Evolutionary conservation across 2,113 vertebrate species (phyloP).

Genomic region (Laterallus jamaicensis): DNA sequence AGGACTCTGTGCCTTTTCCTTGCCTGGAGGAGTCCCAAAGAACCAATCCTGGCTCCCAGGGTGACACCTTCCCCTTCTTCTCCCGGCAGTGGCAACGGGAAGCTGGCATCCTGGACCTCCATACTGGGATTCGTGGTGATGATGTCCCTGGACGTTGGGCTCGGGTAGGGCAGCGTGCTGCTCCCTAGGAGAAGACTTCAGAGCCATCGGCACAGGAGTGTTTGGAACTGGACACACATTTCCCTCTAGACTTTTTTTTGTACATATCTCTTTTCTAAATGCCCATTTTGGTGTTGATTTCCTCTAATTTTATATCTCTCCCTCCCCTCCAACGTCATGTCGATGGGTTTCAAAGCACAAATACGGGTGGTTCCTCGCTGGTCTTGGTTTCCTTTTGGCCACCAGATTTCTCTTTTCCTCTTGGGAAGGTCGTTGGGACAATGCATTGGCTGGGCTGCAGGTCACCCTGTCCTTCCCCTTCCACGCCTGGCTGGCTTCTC

Average conservation of each 20-base stretch:
- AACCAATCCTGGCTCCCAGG: rapidly evolving
- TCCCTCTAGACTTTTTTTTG: background rate
- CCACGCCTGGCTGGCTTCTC: background rate
- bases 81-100: conserved; percentile 89
- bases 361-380: background rate
- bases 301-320: conserved; percentile 27
- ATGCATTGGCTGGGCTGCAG: background rate
- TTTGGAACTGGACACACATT: background rate
- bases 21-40: rapidly evolving
- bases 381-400: background rate
- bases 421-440: background rate
- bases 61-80: background rate
- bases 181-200: background rate
- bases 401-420: background rate
- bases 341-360: conserved; percentile 50
- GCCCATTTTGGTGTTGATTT: conserved; percentile 44
- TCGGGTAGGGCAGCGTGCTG: conserved; percentile 72
- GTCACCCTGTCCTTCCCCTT: background rate
- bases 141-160: conserved; percentile 97
- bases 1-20: background rate
- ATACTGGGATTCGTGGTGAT: conserved; percentile 95
- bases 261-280: background rate
- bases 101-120: conserved; percentile 91
- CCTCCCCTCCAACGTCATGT: background rate
- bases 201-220: background rate